phyloP scores from a whole-genome alignment of 2,113 vertebrate species.

The Forbesichthys agassizii region DNA sequence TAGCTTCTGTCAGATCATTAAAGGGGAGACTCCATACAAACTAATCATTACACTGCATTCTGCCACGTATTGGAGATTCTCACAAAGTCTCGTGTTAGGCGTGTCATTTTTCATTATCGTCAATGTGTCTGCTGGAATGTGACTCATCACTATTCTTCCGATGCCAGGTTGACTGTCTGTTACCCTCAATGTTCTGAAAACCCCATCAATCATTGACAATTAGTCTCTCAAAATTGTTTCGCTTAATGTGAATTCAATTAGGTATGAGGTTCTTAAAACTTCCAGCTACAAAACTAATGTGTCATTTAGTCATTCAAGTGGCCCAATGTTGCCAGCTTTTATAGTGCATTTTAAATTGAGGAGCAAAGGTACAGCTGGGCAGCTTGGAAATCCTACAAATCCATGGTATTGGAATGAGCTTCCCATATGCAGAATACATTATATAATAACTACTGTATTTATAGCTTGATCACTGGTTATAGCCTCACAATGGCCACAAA shows the following conservation, averaged over 20 bases:
- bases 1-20: constrained; percentile 38
- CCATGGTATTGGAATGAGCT: no score
- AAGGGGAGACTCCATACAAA: constrained; percentile 40
- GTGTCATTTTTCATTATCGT: constrained; percentile 49
- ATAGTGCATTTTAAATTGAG: constrained; percentile 13
- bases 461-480: no score
- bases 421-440: no score
- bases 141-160: constrained; percentile 44
- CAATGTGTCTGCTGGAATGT: constrained; percentile 37
- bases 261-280: no score
- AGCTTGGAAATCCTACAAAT: no score
- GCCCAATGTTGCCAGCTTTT: constrained; percentile 14
- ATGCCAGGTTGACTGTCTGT: constrained; percentile 43
- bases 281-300: constrained; percentile 26
- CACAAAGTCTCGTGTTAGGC: constrained; percentile 42
- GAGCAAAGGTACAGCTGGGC: no score
- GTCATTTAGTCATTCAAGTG: constrained; percentile 27
- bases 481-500: no score
- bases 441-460: no score
- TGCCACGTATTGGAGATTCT: constrained; percentile 12
- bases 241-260: constrained; percentile 21
- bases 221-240: constrained; percentile 23
- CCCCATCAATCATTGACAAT: constrained; percentile 44
- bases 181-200: constrained; percentile 45
- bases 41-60: constrained; percentile 29